These are phyloP conservation scores for Remorina albescens DNA, from an alignment of 2,797 vertebrate species.

Conservation along the genomic window DNA sequence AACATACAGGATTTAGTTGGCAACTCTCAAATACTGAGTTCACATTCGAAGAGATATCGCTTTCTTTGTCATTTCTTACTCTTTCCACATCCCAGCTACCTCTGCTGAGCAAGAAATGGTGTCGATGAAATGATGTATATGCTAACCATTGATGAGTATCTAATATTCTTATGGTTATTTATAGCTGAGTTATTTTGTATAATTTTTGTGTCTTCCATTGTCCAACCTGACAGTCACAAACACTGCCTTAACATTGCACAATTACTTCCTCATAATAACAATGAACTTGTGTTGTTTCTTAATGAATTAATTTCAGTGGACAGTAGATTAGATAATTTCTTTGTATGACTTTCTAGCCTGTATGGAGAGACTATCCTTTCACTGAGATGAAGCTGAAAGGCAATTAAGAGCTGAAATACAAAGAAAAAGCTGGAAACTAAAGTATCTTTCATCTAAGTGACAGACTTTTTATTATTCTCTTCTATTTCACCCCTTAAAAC, in stretches of 20 bases:
- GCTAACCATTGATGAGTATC: constrained; percentile 31
- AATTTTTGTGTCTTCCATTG: constrained; percentile 38
- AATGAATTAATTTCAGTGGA: constrained; percentile 75
- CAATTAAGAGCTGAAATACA: constrained; percentile 71
- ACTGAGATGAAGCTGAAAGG: constrained; percentile 57
- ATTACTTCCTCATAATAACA: constrained; percentile 64
- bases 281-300: constrained; percentile 66
- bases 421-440: constrained; percentile 43
- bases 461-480: constrained; percentile 44
- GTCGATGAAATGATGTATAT: constrained; percentile 24
- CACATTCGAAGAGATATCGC: neutral
- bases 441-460: constrained; percentile 55
- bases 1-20: neutral
- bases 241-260: constrained; percentile 57
- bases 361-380: constrained; percentile 39
- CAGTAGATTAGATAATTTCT: constrained; percentile 72
- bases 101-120: too few relatives aligned
- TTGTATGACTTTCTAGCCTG: constrained; percentile 59
- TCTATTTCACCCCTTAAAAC: constrained; percentile 43
- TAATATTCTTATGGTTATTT: constrained; percentile 52
- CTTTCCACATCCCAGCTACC: neutral
- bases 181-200: constrained; percentile 53
- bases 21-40: neutral
- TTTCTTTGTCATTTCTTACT: constrained; percentile 21
- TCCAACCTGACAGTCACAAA: constrained; percentile 50